phyloP scores from a whole-genome alignment of 2,113 vertebrate species.

The Myotis yumanensis region DNA sequence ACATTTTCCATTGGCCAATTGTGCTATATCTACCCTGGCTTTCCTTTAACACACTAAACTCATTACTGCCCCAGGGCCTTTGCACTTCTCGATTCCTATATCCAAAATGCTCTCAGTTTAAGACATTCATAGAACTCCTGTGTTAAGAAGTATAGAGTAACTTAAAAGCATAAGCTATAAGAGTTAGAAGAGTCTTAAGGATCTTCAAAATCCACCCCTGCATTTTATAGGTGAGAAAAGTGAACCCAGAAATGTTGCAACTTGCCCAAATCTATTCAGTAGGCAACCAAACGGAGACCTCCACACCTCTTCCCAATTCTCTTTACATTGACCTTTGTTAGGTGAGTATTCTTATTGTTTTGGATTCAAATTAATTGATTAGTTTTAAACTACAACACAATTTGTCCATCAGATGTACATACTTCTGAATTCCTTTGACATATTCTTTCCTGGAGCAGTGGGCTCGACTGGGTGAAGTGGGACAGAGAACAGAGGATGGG shows the following conservation, averaged over 20 bases:
- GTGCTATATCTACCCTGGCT: not conserved
- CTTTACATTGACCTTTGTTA: slow-evolving; percentile 24
- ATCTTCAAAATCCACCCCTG: not conserved
- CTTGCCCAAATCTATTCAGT: not conserved
- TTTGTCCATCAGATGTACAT: not conserved
- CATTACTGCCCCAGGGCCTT: not conserved
- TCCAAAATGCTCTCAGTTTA: not conserved
- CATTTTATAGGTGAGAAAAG: slow-evolving; percentile 7
- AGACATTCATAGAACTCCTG: not conserved
- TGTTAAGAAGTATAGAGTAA: not conserved
- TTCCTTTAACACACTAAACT: not conserved
- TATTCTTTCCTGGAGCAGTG: not conserved
- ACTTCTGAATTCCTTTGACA: not conserved
- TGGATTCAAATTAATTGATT: not conserved
- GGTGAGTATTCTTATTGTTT: not conserved
- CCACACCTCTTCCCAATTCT: not conserved
- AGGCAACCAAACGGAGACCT: not conserved
- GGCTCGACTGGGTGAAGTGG: not conserved
- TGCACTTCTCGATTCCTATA: not conserved
- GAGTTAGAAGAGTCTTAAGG: not conserved
- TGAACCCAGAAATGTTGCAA: not conserved
- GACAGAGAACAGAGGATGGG: not conserved
- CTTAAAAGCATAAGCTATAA: not conserved
- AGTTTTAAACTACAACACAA: not conserved
- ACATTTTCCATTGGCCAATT: not conserved